A percentile compares a stretch with the other conserved stretches of the same genome.
Evolutionary conservation across 1,140 invertebrate species (phyloP).

Genomic region (Lepidurus apus): DNA sequence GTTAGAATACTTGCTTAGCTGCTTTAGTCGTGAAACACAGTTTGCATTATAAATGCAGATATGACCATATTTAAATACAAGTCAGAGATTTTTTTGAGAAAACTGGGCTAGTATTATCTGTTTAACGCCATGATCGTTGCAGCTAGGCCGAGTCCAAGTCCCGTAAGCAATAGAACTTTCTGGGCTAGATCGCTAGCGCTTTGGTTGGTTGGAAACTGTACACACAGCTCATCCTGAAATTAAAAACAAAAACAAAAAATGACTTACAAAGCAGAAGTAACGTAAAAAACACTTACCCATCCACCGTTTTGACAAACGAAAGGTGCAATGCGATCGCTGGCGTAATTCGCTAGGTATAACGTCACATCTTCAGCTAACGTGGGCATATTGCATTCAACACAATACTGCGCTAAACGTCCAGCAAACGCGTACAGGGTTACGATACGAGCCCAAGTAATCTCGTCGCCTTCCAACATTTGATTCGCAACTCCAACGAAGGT

Average conservation of each 20-base stretch:
- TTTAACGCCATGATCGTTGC: not conserved
- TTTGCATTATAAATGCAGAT: constrained; percentile 7
- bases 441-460: not conserved
- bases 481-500: not conserved
- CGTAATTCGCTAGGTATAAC: not conserved
- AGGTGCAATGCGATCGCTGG: not conserved
- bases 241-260: not conserved
- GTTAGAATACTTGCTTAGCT: not conserved
- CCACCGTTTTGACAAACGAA: not conserved
- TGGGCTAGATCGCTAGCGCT: not conserved
- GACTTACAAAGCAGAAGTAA: not conserved
- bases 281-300: not conserved
- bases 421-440: not conserved
- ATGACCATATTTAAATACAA: not conserved
- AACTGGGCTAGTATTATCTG: not conserved
- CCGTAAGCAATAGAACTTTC: not conserved
- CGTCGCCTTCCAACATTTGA: not conserved
- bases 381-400: not conserved
- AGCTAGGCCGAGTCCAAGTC: not conserved
- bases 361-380: not conserved
- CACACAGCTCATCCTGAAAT: not conserved
- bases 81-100: not conserved
- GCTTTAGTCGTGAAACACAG: not conserved
- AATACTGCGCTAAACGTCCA: not conserved
- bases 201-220: not conserved